Evolutionary conservation across 2,888 invertebrate species (phyloP), one percentile per base, ranked within the genome.

Genomic region (Caenorhabditis sp.): DNA sequence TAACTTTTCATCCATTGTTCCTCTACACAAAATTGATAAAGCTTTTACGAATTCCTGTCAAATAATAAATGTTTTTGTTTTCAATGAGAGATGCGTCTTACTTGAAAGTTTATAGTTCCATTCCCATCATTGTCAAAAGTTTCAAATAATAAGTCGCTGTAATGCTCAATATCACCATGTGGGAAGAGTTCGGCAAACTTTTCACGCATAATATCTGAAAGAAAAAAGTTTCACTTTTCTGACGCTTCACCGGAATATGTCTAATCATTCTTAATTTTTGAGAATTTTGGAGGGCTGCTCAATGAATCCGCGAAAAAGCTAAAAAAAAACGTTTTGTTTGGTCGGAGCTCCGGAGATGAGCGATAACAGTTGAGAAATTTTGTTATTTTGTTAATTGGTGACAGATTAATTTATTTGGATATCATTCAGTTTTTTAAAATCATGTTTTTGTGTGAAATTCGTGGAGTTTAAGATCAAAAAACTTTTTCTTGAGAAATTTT

Each of bases 61-160:
- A 58, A 49, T n/a, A 19, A 8, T 12, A 26, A 51, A 27, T 55
- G 24, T 26, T 24, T 21, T 23, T 21, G 31, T 31, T 31, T 31
- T 31, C 31, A 31, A n/a, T n/a, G n/a, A n/a, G n/a, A 31, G 31
- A 31, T 31, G n/a, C 10, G 10, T 31, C 4, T 26, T 60, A 84
- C 85, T 66, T 81, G 79, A 57, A 85, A 85, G 59, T 83, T 84
- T 43, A 85, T 85, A 19, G 78, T 80, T n/a, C 85, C 85, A 49
- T 80, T 80, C 23, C 83, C 82, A 60, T 81, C 83, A 26, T 79
- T 78, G 67, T 84, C 83, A 54, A 85, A 83, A 1, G 85, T 82
- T 64, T 84, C 83, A 64, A 85, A 85, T 14, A 85, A 77, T 6
- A 85, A 69, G 62, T 85, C 85, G 6, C 84, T 77, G 62, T 83